Evolutionary conservation across 2,113 vertebrate genomes (phyloP).

Genomic region (Psophia crepitans): DNA sequence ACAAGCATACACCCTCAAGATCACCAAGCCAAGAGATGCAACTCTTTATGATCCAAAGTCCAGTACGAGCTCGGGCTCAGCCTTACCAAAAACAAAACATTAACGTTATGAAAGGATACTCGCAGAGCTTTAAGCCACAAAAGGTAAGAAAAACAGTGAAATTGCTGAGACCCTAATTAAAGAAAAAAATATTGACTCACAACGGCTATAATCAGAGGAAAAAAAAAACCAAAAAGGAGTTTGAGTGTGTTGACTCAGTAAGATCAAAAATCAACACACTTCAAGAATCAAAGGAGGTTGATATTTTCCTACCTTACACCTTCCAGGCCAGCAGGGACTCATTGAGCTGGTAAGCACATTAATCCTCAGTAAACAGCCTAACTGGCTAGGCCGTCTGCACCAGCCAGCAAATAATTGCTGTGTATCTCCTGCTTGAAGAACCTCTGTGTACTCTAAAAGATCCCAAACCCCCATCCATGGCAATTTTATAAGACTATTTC

Average conservation of each 20-base stretch:
- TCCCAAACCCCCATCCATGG: accelerated
- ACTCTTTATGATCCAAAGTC: neutral
- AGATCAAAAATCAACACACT: neutral
- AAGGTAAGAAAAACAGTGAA: neutral
- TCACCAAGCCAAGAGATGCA: neutral
- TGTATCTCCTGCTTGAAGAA: neutral
- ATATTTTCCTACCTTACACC: neutral
- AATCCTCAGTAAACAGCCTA: neutral
- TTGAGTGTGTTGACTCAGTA: neutral
- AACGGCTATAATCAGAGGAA: neutral
- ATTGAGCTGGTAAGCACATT: neutral
- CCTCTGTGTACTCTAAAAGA: neutral
- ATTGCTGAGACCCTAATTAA: neutral
- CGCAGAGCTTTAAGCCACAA: neutral
- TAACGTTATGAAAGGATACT: neutral
- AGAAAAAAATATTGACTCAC: neutral
- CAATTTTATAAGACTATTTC: neutral
- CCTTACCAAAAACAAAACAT: neutral
- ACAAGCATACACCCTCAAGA: neutral
- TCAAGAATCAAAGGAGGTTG: neutral
- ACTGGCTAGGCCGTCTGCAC: neutral
- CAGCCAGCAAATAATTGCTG: neutral
- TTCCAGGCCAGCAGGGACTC: neutral
- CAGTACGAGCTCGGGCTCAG: neutral
- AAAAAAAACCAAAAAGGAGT: neutral